Base-by-base conservation (phyloP, 2,113 vertebrate genomes). In the Notothenia rossii region DNA sequence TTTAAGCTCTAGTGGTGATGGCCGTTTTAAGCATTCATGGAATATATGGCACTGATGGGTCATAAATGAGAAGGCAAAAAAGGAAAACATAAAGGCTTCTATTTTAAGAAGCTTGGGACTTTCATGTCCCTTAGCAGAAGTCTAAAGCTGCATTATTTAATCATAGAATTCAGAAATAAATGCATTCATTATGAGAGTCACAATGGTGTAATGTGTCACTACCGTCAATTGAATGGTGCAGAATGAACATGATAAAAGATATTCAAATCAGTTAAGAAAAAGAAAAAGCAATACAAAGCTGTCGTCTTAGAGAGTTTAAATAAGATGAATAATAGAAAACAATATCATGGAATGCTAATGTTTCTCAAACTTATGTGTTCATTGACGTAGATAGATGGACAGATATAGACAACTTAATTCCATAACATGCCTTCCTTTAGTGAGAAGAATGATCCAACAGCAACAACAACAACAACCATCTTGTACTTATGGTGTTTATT, bases 81-180 rank as follows among this genome's bases (percentile, higher is more conserved):
- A 64, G 56, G 53, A 70, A 66, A 85, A 56, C 64, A 64, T 74
- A 71, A 73, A 64, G 73, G 67, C 22, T 82, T 88, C 86, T 91
- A 89, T 87, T 90, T 91, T 63, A 70, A 75, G 76, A 66, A 58
- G 68, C 46, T 10, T 20, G 59, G 51, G 48, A 82, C 83, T 87
- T 86, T 91, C 75, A 88, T 75, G 67, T 83, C 40, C 9, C 64
- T 59, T 45, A 59, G 83, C 33, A 81, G 74, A 46, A 73, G 67
- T 67, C 48, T 61, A 43, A 75, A 69, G 74, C 88, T 88, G 51
- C 64, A 88, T 88, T 89, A 91, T 84, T 91, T 75, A 88, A 82
- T 72, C 67, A 87, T 76, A 77, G 80, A 73, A 65, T 72, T 54
- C 68, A 73, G 72, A 69, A 61, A 87, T 70, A 89, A 75, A 85